These are phyloP conservation scores for Temnothorax curvispinosus DNA, from an alignment of 1,140 invertebrate genomes.

Conservation along the genomic window DNA sequence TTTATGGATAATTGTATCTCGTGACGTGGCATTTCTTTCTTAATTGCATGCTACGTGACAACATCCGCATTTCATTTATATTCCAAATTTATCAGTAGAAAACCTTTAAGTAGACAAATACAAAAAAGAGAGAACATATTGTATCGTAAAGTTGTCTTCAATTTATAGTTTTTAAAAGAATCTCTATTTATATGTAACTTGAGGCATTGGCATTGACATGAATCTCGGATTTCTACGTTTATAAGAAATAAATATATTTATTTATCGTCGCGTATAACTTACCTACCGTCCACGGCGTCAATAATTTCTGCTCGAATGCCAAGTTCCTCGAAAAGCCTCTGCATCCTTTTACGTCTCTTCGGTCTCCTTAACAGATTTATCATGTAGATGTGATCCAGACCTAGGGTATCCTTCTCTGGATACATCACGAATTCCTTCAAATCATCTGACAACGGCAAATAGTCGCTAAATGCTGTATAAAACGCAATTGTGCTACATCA, in stretches of 20 bases:
- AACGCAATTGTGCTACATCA: background rate
- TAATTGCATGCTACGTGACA: background rate
- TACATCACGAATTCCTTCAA: conserved; percentile 84
- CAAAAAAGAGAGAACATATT: background rate
- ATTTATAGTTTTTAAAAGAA: background rate
- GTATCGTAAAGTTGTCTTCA: background rate
- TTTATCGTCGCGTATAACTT: conserved; percentile 76
- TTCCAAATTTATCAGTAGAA: background rate
- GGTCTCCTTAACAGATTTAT: conserved; percentile 95
- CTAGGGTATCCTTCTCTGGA: conserved; percentile 87
- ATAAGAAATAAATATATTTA: conserved; percentile 46
- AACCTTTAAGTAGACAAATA: background rate
- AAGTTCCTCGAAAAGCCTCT: conserved; percentile 91
- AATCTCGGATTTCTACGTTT: conserved; percentile 3
- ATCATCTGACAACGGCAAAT: conserved; percentile 71
- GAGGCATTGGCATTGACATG: background rate
- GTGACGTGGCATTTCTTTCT: background rate
- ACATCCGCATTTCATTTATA: background rate
- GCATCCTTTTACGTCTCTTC: conserved; percentile 93
- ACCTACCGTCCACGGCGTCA: conserved; percentile 96
- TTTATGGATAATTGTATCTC: background rate
- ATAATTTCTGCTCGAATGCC: conserved; percentile 91
- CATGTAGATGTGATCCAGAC: conserved; percentile 94
- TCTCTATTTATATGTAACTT: background rate
- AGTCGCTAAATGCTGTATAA: conserved; percentile 66